A percentile compares a stretch with the other conserved stretches of the same genome.
Evolutionary conservation across 2,888 invertebrate species (phyloP).

Genomic region (Shargacucullia verbasci): DNA sequence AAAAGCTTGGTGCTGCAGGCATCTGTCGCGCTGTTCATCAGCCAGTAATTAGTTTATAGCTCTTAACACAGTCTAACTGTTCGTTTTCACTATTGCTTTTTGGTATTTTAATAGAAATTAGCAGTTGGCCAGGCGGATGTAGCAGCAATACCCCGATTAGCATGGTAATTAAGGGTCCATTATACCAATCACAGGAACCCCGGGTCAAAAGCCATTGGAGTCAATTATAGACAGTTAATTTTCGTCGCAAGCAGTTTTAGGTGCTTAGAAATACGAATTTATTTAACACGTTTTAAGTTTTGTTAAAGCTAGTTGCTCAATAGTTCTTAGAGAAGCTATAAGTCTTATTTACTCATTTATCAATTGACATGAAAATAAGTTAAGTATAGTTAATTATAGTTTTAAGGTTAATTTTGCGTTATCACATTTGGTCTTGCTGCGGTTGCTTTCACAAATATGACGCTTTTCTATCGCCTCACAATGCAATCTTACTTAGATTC

Average conservation of each 20-base stretch:
- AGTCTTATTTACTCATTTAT: conserved; percentile 7
- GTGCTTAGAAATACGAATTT: conserved; percentile 30
- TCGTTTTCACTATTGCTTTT: too few species aligned
- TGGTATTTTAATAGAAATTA: conserved; percentile 29
- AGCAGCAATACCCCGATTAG: conserved; percentile 69
- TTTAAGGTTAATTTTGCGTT: conserved; percentile 25
- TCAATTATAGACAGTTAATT: conserved; percentile 73
- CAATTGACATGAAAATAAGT: conserved; percentile 3
- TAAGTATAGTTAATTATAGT: conserved; percentile 7
- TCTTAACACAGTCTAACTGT: too few species aligned
- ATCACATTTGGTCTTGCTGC: neutral
- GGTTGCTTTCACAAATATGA: conserved; percentile 33
- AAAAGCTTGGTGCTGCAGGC: too few species aligned
- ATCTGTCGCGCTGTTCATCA: too few species aligned
- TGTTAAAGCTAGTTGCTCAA: conserved; percentile 12
- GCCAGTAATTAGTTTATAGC: too few species aligned
- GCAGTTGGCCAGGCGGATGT: conserved; percentile 65
- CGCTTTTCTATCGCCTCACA: conserved; percentile 21
- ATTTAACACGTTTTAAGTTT: conserved; percentile 34
- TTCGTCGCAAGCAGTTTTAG: conserved; percentile 50
- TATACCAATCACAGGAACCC: conserved; percentile 68
- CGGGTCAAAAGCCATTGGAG: conserved; percentile 71
- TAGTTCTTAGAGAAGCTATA: conserved; percentile 8
- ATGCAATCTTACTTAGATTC: neutral
- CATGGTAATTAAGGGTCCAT: conserved; percentile 73